These are phyloP conservation scores for Recurvirostra avosetta DNA, from an alignment of 2,113 vertebrate genomes.

Conservation along the genomic window DNA sequence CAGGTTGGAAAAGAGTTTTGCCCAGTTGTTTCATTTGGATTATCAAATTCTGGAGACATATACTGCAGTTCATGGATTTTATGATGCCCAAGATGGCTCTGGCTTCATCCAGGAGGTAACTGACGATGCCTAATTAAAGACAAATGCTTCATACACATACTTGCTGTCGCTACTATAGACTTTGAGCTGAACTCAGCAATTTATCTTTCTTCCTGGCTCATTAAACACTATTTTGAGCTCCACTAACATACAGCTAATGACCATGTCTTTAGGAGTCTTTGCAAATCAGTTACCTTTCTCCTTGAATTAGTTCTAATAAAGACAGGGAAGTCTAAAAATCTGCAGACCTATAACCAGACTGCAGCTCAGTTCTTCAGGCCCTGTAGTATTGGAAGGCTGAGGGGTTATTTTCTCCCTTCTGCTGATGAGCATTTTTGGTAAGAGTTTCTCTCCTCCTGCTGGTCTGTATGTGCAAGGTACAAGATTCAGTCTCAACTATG, in stretches of 20 bases:
- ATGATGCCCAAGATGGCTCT: neutral
- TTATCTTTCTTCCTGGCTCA: conserved; percentile 16
- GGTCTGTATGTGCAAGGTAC: neutral
- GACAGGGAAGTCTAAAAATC: neutral
- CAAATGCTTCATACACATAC: conserved; percentile 7
- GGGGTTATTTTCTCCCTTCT: neutral
- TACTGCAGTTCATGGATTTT: conserved; percentile 21
- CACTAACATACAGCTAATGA: conserved; percentile 2
- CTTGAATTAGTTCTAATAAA: neutral
- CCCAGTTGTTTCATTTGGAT: conserved; percentile 14
- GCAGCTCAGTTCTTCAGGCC: neutral
- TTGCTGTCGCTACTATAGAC: neutral
- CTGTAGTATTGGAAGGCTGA: neutral
- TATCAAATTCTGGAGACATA: conserved; percentile 17
- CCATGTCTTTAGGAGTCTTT: neutral
- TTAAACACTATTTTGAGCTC: conserved; percentile 41
- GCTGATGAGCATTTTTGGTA: neutral
- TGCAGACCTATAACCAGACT: neutral
- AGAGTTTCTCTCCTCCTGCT: neutral
- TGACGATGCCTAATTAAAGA: conserved; percentile 27
- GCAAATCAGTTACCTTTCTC: conserved; percentile 13
- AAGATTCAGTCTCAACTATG: neutral
- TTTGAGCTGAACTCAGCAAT: conserved; percentile 6
- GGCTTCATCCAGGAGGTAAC: conserved; percentile 32
- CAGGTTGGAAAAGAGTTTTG: neutral